Conservation (phyloP, 2,113 vertebrate genomes). For the Promerops cafer region DNA sequence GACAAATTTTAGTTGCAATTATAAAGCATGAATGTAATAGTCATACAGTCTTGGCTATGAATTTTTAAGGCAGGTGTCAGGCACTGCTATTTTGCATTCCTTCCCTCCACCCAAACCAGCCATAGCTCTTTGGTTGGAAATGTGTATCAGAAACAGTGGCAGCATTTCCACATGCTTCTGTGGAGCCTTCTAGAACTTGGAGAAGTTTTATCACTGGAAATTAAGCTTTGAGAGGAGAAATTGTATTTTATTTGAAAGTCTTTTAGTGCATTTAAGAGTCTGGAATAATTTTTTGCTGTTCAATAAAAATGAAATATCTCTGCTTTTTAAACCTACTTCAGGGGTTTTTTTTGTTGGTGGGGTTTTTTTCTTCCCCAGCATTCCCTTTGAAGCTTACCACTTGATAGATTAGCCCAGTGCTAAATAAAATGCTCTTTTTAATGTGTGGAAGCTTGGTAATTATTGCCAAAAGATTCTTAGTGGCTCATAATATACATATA, state of each 20-base stretch:
- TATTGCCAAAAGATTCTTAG: conserved; percentile 91
- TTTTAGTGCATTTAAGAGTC: conserved; percentile 31
- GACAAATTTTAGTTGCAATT: neutral
- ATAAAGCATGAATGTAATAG: neutral
- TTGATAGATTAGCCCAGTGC: conserved; percentile 84
- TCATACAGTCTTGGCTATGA: neutral
- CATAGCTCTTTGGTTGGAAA: neutral
- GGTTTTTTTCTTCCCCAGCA: neutral
- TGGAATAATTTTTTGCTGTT: conserved; percentile 48
- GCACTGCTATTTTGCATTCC: neutral
- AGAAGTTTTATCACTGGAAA: neutral
- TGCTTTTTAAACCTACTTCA: conserved; percentile 58
- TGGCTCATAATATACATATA: conserved; percentile 87
- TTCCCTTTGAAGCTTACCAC: conserved; percentile 82
- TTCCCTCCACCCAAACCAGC: neutral
- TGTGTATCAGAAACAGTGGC: neutral
- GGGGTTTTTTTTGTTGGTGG: neutral
- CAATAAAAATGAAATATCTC: conserved; percentile 6
- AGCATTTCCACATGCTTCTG: neutral
- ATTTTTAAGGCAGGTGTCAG: neutral
- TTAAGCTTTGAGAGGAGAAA: conserved; percentile 15
- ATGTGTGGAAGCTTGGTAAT: conserved; percentile 89
- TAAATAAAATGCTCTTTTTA: conserved; percentile 85
- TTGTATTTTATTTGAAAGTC: conserved; percentile 33
- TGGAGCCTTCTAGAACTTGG: neutral